phyloP scores from a whole-genome alignment of 1,140 invertebrate genomes.

The Pemphigus obesinymphae region DNA sequence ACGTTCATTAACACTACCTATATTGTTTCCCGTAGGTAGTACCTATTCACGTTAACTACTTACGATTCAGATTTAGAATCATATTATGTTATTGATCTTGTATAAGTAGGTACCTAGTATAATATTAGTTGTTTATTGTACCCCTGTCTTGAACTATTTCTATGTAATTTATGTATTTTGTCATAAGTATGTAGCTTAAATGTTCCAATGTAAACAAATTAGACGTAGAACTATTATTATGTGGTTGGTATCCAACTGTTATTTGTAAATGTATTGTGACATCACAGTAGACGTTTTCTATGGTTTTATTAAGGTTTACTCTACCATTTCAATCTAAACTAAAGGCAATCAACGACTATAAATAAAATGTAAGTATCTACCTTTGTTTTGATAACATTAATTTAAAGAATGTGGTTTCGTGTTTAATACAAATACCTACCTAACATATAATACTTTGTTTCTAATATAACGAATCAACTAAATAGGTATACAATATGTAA shows the following conservation, averaged over 20 bases:
- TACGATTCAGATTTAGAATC: not conserved
- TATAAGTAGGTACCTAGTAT: not conserved
- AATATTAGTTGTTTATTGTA: slow-evolving; percentile 3
- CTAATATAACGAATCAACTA: not conserved
- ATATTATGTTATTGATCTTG: not conserved
- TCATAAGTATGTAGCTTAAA: not conserved
- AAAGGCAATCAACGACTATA: not conserved
- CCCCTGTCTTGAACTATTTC: too few species aligned
- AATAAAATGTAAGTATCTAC: not conserved
- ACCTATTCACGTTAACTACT: not conserved
- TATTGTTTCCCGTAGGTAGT: not conserved
- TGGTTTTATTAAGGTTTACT: not conserved
- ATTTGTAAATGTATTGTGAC: not conserved
- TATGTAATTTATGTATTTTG: not conserved
- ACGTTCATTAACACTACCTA: not conserved
- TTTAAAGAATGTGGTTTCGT: not conserved
- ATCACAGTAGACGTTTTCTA: not conserved
- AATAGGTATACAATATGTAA: not conserved
- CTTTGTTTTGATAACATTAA: not conserved
- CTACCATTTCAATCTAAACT: not conserved
- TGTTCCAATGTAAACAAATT: not conserved
- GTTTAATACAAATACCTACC: not conserved
- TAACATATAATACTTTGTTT: not conserved
- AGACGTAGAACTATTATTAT: not conserved
- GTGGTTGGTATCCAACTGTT: not conserved